These are phyloP conservation scores for Labeo calbasu DNA, from an alignment of 2,797 vertebrate genomes.

Conservation along the genomic window DNA sequence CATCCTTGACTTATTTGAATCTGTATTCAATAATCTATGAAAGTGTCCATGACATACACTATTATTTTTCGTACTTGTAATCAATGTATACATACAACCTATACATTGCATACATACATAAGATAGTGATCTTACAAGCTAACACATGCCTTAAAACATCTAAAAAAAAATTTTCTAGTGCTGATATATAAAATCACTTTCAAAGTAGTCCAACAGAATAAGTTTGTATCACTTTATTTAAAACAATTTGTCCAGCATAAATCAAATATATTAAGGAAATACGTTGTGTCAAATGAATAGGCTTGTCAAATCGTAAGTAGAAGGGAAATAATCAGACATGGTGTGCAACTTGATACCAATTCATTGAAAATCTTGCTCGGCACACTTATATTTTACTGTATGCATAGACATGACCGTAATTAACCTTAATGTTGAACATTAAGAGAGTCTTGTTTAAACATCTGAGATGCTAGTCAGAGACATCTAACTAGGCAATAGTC, in stretches of 20 bases:
- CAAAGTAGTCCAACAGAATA: constrained; percentile 55
- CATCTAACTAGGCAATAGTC: constrained; percentile 28
- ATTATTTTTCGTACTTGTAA: neutral
- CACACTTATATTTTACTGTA: constrained; percentile 32
- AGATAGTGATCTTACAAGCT: neutral
- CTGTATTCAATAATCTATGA: neutral
- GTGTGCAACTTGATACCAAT: constrained; percentile 5
- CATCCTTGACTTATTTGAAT: neutral
- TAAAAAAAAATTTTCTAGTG: neutral
- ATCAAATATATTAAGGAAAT: constrained; percentile 68
- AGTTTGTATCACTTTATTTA: constrained; percentile 74
- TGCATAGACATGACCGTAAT: constrained; percentile 56
- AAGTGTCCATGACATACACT: neutral
- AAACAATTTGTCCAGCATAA: constrained; percentile 76
- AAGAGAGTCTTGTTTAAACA: constrained; percentile 18
- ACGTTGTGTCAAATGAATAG: constrained; percentile 53
- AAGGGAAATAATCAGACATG: constrained; percentile 24
- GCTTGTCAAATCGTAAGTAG: constrained; percentile 50
- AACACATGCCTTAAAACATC: neutral
- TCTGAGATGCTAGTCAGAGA: constrained; percentile 29
- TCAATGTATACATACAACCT: neutral
- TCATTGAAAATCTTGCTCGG: constrained; percentile 3
- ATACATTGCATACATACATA: no score
- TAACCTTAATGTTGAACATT: constrained; percentile 35
- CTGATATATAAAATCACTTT: neutral